A percentile compares a stretch with the other conserved stretches of the same genome.
Evolutionary conservation across 2,888 invertebrate genomes (phyloP).

Genomic region (Eremobia ochroleuca): DNA sequence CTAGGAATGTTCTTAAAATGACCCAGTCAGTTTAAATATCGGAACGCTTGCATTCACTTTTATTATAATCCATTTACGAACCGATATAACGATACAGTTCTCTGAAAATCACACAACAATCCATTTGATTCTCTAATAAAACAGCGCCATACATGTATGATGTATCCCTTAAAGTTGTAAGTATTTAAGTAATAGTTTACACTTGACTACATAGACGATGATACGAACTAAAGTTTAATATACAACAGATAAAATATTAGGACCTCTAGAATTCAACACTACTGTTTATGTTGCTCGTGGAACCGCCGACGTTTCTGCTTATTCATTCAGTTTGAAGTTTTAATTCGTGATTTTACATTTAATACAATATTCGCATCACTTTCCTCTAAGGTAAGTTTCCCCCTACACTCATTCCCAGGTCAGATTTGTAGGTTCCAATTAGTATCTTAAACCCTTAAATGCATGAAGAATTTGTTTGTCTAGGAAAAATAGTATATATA

Average conservation of each 20-base stretch:
- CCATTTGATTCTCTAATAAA: background rate
- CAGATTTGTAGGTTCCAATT: slow-evolving; percentile 4
- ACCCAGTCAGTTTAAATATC: background rate
- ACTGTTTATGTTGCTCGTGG: slow-evolving; percentile 17
- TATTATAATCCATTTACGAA: background rate
- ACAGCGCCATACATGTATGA: background rate
- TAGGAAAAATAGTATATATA: no score
- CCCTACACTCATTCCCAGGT: background rate
- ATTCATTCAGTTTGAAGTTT: background rate
- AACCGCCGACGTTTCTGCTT: background rate
- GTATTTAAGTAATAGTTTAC: no score
- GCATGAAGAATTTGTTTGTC: no score
- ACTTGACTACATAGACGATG: slow-evolving; percentile 9
- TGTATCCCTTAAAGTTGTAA: slow-evolving; percentile 7
- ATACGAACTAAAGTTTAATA: slow-evolving; percentile 35
- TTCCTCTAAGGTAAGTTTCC: background rate
- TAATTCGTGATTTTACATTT: background rate
- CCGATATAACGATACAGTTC: slow-evolving; percentile 12
- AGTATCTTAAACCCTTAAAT: no score
- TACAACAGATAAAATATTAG: slow-evolving; percentile 24
- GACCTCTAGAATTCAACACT: slow-evolving; percentile 5
- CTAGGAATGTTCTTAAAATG: slow-evolving; percentile 4
- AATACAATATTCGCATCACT: background rate
- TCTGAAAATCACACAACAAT: background rate
- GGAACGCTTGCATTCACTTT: background rate